Evolutionary conservation across 2,113 vertebrate genomes (phyloP).

Genomic region (Ia io): DNA sequence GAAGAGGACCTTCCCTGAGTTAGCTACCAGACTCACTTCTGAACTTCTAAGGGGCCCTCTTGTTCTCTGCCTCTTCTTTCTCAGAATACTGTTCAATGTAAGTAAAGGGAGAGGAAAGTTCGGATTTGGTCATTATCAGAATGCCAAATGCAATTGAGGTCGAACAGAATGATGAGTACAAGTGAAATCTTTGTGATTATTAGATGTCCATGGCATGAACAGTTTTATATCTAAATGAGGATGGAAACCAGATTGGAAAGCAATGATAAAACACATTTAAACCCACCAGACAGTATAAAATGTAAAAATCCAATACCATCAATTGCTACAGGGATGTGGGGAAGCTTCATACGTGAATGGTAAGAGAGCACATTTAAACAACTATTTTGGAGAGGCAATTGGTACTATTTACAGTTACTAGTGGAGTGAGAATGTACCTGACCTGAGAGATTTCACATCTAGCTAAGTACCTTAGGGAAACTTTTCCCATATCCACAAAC

Average conservation of each 20-base stretch:
- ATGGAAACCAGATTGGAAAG: constrained; percentile 53
- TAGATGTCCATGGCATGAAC: neutral
- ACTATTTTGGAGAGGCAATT: neutral
- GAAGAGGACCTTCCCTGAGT: neutral
- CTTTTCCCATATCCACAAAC: neutral
- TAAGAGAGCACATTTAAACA: neutral
- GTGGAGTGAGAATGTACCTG: neutral
- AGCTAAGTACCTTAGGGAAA: neutral
- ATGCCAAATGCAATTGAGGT: constrained; percentile 38
- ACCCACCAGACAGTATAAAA: neutral
- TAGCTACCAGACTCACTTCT: neutral
- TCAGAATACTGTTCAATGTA: neutral
- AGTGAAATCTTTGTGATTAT: constrained; percentile 41
- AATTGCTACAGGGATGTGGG: neutral
- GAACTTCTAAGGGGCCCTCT: neutral
- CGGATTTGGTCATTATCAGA: neutral
- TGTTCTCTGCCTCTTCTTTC: neutral
- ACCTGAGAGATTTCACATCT: neutral
- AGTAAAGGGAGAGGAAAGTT: neutral
- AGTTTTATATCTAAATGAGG: constrained; percentile 45
- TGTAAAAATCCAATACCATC: neutral
- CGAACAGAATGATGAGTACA: neutral
- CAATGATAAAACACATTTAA: constrained; percentile 39
- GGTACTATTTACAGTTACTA: neutral
- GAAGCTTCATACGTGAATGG: neutral